Percentiles rank a stretch among this genome's conserved stretches.
Evolutionary conservation across 2,113 vertebrate genomes (phyloP).

Genomic region (Forbesichthys papilliferus): DNA sequence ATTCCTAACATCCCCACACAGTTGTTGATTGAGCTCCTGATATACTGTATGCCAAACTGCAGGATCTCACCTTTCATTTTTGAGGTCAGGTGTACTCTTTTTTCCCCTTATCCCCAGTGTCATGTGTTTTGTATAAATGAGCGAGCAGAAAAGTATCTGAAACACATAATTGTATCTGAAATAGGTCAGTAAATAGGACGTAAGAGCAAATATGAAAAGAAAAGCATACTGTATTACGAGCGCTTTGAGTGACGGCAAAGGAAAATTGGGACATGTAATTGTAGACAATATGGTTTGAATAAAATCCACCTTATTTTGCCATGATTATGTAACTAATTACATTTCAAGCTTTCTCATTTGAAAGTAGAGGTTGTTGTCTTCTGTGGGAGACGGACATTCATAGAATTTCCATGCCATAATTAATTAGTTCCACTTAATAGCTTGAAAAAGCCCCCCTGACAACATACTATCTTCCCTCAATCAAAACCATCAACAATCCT

Average conservation of each 20-base stretch:
- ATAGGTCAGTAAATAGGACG: constrained; percentile 13
- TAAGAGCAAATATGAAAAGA: constrained; percentile 50
- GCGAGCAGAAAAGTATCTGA: constrained; percentile 33
- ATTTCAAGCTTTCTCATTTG: constrained; percentile 73
- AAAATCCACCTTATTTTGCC: constrained; percentile 59
- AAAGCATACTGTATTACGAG: constrained; percentile 45
- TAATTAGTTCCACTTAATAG: constrained; percentile 73
- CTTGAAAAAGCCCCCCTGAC: constrained; percentile 64
- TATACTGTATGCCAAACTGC: constrained; percentile 52
- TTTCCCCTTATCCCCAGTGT: not conserved
- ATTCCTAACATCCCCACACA: constrained; percentile 59
- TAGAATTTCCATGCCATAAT: constrained; percentile 73
- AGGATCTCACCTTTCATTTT: constrained; percentile 43
- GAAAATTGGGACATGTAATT: constrained; percentile 47
- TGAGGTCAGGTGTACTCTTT: constrained; percentile 20
- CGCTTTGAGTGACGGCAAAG: constrained; percentile 50
- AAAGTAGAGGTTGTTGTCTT: constrained; percentile 59
- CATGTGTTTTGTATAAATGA: constrained; percentile 57
- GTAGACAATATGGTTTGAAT: constrained; percentile 69
- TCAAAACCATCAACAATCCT: constrained; percentile 52
- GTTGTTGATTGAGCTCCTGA: constrained; percentile 61
- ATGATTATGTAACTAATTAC: constrained; percentile 73
- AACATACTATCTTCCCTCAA: constrained; percentile 50
- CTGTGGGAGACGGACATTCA: constrained; percentile 54
- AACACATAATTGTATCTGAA: constrained; percentile 41